phyloP scores from a whole-genome alignment of 2,888 invertebrate species.

The Tinea pellionella region DNA sequence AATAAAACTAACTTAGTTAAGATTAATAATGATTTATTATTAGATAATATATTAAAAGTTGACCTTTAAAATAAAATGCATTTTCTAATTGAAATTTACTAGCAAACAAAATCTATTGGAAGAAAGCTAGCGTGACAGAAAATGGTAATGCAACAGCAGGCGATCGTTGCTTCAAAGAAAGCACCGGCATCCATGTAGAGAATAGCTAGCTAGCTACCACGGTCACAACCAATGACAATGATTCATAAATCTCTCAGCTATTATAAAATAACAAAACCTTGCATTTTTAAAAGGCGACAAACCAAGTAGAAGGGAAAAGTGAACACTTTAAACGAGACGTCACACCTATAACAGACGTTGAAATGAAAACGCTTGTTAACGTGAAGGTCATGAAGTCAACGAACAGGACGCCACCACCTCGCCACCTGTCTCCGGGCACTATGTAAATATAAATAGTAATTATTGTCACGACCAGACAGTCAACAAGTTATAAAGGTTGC shows the following conservation, averaged over 20 bases:
- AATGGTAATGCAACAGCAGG: conserved; percentile 19
- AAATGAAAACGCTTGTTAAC: conserved; percentile 31
- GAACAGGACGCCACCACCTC: conserved; percentile 29
- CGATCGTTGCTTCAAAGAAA: conserved; percentile 19
- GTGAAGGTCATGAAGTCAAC: conserved; percentile 61
- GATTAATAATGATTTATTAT: no score
- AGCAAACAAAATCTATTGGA: neutral
- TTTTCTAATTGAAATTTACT: neutral
- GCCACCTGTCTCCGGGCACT: conserved; percentile 47
- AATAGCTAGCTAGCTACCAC: neutral
- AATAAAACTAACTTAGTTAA: no score
- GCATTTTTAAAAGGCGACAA: neutral
- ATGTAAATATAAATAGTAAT: conserved; percentile 32
- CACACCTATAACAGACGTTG: conserved; percentile 39
- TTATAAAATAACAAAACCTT: neutral
- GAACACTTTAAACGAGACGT: neutral
- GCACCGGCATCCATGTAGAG: neutral
- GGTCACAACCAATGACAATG: neutral
- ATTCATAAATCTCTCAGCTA: neutral
- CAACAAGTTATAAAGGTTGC: neutral
- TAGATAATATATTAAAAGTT: no score
- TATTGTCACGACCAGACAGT: conserved; percentile 27
- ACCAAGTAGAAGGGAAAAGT: neutral
- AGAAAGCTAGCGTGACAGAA: conserved; percentile 19
- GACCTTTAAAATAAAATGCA: no score